A percentile compares a stretch with the other conserved stretches of the same genome.
These are phyloP conservation scores for Embidobia sp. DNA, from an alignment of 2,888 invertebrate species.

Conservation along the genomic window DNA sequence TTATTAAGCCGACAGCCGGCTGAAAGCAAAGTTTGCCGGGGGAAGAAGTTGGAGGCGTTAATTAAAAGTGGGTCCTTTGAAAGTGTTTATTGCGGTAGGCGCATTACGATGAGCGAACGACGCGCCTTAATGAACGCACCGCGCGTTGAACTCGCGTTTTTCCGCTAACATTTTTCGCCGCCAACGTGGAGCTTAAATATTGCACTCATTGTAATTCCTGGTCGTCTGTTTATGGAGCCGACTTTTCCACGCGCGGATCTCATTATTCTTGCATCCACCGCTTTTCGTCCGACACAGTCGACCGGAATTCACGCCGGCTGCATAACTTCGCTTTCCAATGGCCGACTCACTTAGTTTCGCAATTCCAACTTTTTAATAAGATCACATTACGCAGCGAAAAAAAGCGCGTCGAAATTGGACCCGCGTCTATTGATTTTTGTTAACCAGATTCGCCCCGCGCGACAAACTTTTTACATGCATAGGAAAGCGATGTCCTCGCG, in stretches of 20 bases:
- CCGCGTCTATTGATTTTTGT: slow-evolving; percentile 15
- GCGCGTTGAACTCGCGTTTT: background rate
- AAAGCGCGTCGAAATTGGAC: background rate
- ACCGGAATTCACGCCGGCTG: slow-evolving; percentile 26
- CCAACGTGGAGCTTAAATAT: slow-evolving; percentile 10
- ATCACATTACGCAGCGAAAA: background rate
- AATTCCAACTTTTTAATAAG: slow-evolving; percentile 24
- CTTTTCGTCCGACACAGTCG: slow-evolving; percentile 18
- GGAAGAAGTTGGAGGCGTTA: slow-evolving; percentile 17
- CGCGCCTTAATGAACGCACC: slow-evolving; percentile 21
- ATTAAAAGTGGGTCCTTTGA: slow-evolving; percentile 33
- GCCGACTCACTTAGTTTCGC: background rate
- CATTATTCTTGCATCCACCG: slow-evolving; percentile 16
- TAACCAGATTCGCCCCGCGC: slow-evolving; percentile 8
- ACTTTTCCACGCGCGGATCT: slow-evolving; percentile 12
- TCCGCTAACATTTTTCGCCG: background rate
- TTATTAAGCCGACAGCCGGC: slow-evolving; percentile 35
- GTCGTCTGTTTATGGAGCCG: slow-evolving; percentile 12
- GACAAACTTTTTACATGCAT: slow-evolving; percentile 44
- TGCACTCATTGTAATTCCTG: slow-evolving; percentile 2
- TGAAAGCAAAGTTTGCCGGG: slow-evolving; percentile 14
- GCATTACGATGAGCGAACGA: slow-evolving; percentile 14
- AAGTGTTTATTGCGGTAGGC: slow-evolving; percentile 33
- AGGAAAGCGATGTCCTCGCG: slow-evolving; percentile 34
- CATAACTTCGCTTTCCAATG: slow-evolving; percentile 6